Conservation (phyloP, 2,888 invertebrate genomes). For the Perdita meconis region DNA sequence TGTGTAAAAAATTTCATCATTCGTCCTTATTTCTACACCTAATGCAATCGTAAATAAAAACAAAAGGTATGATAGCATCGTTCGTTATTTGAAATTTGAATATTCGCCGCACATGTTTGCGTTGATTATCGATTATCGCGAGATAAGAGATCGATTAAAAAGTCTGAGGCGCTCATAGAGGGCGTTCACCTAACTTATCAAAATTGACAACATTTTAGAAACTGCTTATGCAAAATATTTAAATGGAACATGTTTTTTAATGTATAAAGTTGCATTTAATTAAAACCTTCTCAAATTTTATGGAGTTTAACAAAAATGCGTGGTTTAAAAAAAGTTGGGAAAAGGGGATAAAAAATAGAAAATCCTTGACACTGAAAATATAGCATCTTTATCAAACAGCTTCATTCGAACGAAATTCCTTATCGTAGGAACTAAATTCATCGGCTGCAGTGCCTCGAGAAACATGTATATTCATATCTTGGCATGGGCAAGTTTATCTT, state of each 20-base stretch:
- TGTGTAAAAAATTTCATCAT: not conserved
- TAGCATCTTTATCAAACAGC: not conserved
- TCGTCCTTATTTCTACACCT: not conserved
- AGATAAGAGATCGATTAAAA: slow-evolving; percentile 9
- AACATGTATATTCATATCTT: slow-evolving; percentile 16
- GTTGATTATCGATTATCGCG: slow-evolving; percentile 10
- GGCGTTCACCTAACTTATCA: not conserved
- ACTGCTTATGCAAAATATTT: not conserved
- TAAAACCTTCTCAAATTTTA: too few relatives aligned
- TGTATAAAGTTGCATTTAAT: too few relatives aligned
- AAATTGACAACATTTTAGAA: not conserved
- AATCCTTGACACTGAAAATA: slow-evolving; percentile 8
- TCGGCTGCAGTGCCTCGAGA: not conserved
- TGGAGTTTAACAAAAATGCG: too few relatives aligned
- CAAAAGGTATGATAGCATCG: too few relatives aligned
- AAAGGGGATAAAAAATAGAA: too few relatives aligned
- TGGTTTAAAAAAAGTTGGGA: too few relatives aligned
- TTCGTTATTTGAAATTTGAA: not conserved
- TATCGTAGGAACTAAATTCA: slow-evolving; percentile 4
- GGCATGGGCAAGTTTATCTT: slow-evolving; percentile 33
- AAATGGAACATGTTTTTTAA: too few relatives aligned
- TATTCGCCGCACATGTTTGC: not conserved
- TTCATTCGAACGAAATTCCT: slow-evolving; percentile 1
- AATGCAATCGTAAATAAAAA: not conserved
- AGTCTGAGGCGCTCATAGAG: not conserved